A percentile compares a stretch with the other conserved stretches of the same genome.
These are phyloP conservation scores for Callosobruchus maculatus DNA, from an alignment of 2,888 invertebrate genomes.

Conservation along the genomic window DNA sequence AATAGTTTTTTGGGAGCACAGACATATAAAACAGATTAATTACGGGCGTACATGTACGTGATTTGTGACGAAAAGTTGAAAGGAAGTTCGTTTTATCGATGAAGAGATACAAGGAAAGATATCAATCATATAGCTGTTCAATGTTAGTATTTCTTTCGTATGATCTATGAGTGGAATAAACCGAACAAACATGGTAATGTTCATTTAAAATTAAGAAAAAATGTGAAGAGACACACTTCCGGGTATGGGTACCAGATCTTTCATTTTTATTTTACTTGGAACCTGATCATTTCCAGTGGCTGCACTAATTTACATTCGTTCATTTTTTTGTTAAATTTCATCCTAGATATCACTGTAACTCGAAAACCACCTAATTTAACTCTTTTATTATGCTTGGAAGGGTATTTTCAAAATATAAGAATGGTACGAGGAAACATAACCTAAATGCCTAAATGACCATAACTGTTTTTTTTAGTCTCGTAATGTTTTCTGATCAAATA, in stretches of 20 bases:
- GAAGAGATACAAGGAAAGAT: neutral
- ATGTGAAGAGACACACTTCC: neutral
- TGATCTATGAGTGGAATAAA: neutral
- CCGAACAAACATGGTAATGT: neutral
- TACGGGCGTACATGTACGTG: neutral
- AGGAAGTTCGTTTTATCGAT: neutral
- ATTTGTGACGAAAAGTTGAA: neutral
- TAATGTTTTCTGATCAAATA: too few species aligned
- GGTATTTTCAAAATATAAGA: too few species aligned
- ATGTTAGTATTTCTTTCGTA: neutral
- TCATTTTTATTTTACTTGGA: too few species aligned
- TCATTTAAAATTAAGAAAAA: neutral
- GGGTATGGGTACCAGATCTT: neutral
- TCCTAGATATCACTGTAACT: too few species aligned
- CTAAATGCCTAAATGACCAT: too few species aligned
- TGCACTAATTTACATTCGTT: too few species aligned
- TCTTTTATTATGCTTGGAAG: too few species aligned
- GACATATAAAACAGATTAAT: neutral
- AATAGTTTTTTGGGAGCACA: neutral
- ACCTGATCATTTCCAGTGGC: too few species aligned
- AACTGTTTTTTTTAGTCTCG: too few species aligned
- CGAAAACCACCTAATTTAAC: too few species aligned
- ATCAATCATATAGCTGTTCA: neutral
- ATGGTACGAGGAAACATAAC: too few species aligned
- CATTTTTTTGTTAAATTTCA: too few species aligned